Base-by-base conservation (phyloP, 2,797 vertebrate genomes). In the Lithobates pipiens region DNA sequence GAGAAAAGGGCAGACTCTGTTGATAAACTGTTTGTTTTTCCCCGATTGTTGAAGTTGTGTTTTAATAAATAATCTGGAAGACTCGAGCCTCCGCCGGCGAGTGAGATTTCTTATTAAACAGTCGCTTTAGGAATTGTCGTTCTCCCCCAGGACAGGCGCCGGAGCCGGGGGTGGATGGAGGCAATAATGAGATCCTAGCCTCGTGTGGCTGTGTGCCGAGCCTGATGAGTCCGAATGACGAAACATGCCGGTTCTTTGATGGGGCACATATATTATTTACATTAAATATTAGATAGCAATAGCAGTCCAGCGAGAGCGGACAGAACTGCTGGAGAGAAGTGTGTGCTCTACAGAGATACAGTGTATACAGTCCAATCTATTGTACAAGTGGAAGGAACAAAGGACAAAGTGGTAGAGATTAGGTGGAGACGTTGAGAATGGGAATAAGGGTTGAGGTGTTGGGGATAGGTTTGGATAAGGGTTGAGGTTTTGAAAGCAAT, bases 41-140 rank as follows among this genome's bases (percentile, higher is more conserved):
- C 15, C 3, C 2, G 36, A 39, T 29, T 29, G 57, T 67, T 25
- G 25, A 80, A 80, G 1, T 73, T 21, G 21, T 61, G 69, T 81
- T 73, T 57, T 72, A 72, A 61, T 73, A 72, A 57, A 81, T 71
- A 81, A 81, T 54, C 67, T 10, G 23, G 2, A 72, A 21, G 39
- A 18, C 50, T 73, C 29, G 1, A 8, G 29, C 27, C 50, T 61
- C 75, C 16, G 34, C 29, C 34, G 57, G 69, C 32, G 25, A 73
- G 39, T 57, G 50, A 82, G 80, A 73, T 82, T 72, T 39, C 68
- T 73, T 73, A 73, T 82, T 80, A 80, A 21, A 68, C 15, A 77
- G 75, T 77, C 54, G 36, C 42, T 5, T 80, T 39, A 5, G 29
- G 70, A 42, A 44, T 42, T 73, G 15, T 36, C 27, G 27, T 54